phyloP scores from a whole-genome alignment of 2,888 invertebrate species.

The Lycophotia porphyrea region DNA sequence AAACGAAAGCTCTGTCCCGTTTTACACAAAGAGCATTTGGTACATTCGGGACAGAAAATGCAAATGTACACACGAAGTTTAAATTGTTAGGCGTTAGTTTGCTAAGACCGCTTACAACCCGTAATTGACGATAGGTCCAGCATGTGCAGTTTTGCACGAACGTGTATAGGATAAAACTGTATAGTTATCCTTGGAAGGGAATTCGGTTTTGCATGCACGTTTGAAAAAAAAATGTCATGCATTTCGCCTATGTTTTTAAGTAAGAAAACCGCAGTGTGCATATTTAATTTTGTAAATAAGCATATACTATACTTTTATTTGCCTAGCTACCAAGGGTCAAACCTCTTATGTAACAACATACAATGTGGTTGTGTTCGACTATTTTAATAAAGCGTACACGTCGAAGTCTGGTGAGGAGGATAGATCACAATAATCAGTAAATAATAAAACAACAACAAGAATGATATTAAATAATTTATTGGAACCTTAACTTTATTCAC shows the following conservation, averaged over 20 bases:
- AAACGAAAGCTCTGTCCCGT: neutral
- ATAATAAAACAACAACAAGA: slow-evolving; percentile 1
- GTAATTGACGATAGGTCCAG: neutral
- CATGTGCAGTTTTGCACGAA: neutral
- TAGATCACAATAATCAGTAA: neutral
- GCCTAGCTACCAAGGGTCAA: neutral
- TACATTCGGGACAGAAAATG: neutral
- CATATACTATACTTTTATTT: neutral
- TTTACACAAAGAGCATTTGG: neutral
- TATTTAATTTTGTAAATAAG: neutral
- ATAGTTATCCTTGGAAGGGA: neutral
- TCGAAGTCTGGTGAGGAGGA: neutral
- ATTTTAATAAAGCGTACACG: neutral
- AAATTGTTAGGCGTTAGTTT: neutral
- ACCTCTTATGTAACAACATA: too few relatives aligned
- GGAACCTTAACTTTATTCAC: neutral
- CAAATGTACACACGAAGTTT: neutral
- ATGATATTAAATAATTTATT: neutral
- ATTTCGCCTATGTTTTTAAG: too few relatives aligned
- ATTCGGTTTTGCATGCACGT: neutral
- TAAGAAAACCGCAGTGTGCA: too few relatives aligned
- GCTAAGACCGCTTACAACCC: neutral
- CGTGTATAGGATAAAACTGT: neutral
- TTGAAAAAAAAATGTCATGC: too few relatives aligned
- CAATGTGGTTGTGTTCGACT: neutral